Conservation (phyloP, 2,113 vertebrate genomes). For the Cyphomyrus discorhynchus region DNA sequence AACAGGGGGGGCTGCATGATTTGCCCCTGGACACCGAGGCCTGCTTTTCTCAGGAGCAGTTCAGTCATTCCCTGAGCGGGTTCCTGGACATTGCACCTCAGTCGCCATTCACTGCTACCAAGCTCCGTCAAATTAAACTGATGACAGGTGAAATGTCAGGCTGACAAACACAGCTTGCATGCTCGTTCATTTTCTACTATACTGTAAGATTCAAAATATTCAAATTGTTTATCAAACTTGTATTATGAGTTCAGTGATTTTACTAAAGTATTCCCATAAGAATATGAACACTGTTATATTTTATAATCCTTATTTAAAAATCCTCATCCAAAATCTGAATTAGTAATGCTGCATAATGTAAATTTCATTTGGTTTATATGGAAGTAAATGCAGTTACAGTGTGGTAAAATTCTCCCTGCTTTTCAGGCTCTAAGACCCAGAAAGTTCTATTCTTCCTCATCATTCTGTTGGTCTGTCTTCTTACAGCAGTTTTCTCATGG, state of each 20-base stretch:
- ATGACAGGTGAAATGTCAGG: not conserved
- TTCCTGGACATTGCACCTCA: not conserved
- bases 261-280: not conserved
- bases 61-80: constrained; percentile 12
- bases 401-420: not conserved
- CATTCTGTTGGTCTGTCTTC: not conserved
- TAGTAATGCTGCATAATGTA: not conserved
- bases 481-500: constrained; percentile 7
- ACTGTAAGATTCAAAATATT: not conserved
- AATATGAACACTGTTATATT: not conserved
- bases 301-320: not conserved
- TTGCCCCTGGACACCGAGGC: not conserved
- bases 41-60: constrained; percentile 20
- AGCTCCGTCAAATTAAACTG: not conserved
- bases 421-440: not conserved
- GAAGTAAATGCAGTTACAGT: not conserved
- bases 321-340: not conserved
- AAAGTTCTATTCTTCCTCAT: not conserved
- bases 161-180: too few relatives aligned
- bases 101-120: not conserved
- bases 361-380: not conserved
- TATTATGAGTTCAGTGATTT: not conserved
- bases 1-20: not conserved
- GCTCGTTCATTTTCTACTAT: not conserved
- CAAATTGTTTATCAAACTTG: not conserved